These are phyloP conservation scores for Leiothrix lutea DNA, from an alignment of 2,113 vertebrate genomes.

Conservation along the genomic window DNA sequence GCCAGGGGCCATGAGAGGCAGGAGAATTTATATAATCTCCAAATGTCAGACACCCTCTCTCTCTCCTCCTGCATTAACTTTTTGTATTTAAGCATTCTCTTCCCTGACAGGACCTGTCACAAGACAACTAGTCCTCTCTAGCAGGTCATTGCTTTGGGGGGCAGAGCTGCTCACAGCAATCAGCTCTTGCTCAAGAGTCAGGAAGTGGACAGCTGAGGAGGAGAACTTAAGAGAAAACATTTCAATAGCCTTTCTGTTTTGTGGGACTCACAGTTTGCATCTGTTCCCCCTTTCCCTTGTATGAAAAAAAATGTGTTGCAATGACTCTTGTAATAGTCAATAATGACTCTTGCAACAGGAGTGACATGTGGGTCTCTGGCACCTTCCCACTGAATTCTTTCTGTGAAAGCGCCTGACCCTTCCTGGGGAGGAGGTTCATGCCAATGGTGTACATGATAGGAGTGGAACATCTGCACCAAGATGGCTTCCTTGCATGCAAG, in stretches of 20 bases:
- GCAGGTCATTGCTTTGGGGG: not conserved
- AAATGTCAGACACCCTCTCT: not conserved
- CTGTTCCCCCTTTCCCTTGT: not conserved
- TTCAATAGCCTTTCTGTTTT: not conserved
- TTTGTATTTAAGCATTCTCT: not conserved
- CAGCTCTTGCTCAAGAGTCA: conserved; percentile 6
- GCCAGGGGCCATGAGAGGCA: not conserved
- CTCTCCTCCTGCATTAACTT: not conserved
- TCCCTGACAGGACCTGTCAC: not conserved
- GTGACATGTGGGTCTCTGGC: not conserved
- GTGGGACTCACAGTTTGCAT: not conserved
- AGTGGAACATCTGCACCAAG: not conserved
- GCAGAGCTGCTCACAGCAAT: not conserved
- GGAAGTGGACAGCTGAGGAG: not conserved
- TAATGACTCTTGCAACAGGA: not conserved
- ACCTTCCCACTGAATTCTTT: conserved; percentile 12
- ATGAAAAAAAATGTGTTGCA: not conserved
- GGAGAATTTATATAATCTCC: not conserved
- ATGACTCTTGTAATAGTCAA: not conserved
- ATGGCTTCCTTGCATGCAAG: not conserved
- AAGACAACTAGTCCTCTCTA: not conserved
- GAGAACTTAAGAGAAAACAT: not conserved
- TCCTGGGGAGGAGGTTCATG: not conserved
- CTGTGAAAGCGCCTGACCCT: not conserved
- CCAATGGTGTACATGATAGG: not conserved